Percentiles rank a stretch among this genome's conserved stretches.
These are phyloP conservation scores for Ochropacha duplaris DNA, from an alignment of 2,888 invertebrate genomes.

Conservation along the genomic window DNA sequence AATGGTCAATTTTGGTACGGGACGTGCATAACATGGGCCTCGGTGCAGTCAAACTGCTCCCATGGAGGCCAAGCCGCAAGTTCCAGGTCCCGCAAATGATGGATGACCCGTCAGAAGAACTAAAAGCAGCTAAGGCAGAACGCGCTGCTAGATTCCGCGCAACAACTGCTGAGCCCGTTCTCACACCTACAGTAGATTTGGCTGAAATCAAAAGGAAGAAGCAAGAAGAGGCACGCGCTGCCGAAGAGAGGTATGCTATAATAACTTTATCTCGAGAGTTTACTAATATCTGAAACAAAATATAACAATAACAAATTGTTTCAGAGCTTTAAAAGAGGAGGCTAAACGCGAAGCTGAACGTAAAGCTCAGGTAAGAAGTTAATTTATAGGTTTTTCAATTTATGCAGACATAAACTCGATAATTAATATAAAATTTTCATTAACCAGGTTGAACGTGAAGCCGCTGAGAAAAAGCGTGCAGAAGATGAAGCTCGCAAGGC, in stretches of 20 bases:
- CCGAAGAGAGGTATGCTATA: slow-evolving; percentile 81
- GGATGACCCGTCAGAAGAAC: slow-evolving; percentile 83
- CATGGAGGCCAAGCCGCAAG: slow-evolving; percentile 87
- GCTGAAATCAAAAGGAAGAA: slow-evolving; percentile 81
- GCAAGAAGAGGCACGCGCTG: slow-evolving; percentile 85
- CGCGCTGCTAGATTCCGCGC: slow-evolving; percentile 84
- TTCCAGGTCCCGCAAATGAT: slow-evolving; percentile 84
- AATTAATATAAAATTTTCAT: neutral
- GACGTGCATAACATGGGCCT: slow-evolving; percentile 62
- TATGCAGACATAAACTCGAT: neutral
- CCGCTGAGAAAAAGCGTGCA: slow-evolving; percentile 40
- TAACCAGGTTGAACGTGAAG: slow-evolving; percentile 65
- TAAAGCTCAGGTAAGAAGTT: slow-evolving; percentile 65
- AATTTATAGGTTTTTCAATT: neutral
- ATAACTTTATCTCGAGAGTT: neutral
- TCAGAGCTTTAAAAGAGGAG: slow-evolving; percentile 78
- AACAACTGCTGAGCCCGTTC: slow-evolving; percentile 70
- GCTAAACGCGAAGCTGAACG: slow-evolving; percentile 77
- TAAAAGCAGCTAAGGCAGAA: slow-evolving; percentile 85
- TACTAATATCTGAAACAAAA: neutral
- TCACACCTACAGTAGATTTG: slow-evolving; percentile 78
- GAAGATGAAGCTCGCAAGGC: slow-evolving; percentile 71
- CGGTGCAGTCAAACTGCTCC: slow-evolving; percentile 85
- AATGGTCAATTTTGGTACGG: slow-evolving; percentile 49
- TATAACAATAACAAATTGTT: slow-evolving; percentile 26